Conservation (phyloP, 2,888 invertebrate genomes). For the Baronia brevicornis region DNA sequence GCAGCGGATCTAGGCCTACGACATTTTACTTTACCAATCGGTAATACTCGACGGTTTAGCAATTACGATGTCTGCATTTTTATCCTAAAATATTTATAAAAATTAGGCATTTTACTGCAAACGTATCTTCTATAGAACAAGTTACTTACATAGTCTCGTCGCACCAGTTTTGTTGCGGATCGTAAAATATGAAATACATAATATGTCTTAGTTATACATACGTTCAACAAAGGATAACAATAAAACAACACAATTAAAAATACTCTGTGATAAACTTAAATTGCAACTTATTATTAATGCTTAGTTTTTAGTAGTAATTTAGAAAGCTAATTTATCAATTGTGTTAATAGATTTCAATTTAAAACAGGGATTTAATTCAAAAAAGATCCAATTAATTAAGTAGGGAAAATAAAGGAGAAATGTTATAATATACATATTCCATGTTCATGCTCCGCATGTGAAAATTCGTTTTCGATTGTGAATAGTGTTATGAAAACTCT, state of each 20-base stretch:
- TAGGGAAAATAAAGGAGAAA: no score
- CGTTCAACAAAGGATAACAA: constrained; percentile 14
- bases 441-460: no score
- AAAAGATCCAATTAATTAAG: no score
- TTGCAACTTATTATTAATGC: constrained; percentile 1
- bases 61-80: constrained; percentile 35
- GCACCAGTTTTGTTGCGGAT: constrained; percentile 49
- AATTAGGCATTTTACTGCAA: constrained; percentile 36
- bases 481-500: no score
- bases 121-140: constrained; percentile 53
- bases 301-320: no score
- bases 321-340: no score
- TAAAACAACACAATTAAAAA: constrained; percentile 18
- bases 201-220: constrained; percentile 28
- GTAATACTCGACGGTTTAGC: constrained; percentile 54
- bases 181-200: constrained; percentile 36
- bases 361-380: no score
- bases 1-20: constrained; percentile 52
- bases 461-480: no score
- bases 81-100: constrained; percentile 45
- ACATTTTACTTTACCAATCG: constrained; percentile 39
- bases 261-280: constrained; percentile 1
- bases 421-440: no score
- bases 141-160: constrained; percentile 72
- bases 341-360: no score